Evolutionary conservation across 2,797 vertebrate genomes (phyloP).

Genomic region (Prunella strophiata): DNA sequence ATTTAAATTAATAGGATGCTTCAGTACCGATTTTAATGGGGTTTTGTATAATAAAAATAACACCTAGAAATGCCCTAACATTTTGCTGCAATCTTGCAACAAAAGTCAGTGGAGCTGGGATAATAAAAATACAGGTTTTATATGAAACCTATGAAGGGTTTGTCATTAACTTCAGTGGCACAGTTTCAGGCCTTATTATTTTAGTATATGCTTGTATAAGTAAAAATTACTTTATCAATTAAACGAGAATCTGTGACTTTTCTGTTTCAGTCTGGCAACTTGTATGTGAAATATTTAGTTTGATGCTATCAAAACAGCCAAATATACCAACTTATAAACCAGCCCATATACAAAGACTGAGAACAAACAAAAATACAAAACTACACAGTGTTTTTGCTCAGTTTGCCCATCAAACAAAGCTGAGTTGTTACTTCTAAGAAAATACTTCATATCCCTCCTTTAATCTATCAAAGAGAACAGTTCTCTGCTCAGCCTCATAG

Average conservation of each 20-base stretch:
- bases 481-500: conserved; percentile 36
- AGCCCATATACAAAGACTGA: background rate
- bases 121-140: conserved; percentile 52
- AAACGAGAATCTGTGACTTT: conserved; percentile 10
- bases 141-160: conserved; percentile 22
- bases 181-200: conserved; percentile 42
- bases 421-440: conserved; percentile 2
- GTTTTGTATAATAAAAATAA: conserved; percentile 62
- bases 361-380: conserved; percentile 30
- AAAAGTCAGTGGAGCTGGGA: conserved; percentile 23
- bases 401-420: conserved; percentile 13
- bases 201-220: conserved; percentile 12
- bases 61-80: conserved; percentile 51
- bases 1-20: conserved; percentile 68
- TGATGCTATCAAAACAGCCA: background rate
- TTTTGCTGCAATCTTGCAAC: conserved; percentile 41
- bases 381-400: background rate
- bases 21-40: conserved; percentile 61
- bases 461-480: conserved; percentile 23
- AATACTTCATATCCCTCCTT: conserved; percentile 10
- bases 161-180: conserved; percentile 27
- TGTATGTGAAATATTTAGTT: background rate
- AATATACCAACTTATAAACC: background rate
- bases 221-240: conserved; percentile 50
- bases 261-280: background rate